Evolutionary conservation across 2,797 vertebrate genomes (phyloP).

Genomic region (Sebastes miniatus): DNA sequence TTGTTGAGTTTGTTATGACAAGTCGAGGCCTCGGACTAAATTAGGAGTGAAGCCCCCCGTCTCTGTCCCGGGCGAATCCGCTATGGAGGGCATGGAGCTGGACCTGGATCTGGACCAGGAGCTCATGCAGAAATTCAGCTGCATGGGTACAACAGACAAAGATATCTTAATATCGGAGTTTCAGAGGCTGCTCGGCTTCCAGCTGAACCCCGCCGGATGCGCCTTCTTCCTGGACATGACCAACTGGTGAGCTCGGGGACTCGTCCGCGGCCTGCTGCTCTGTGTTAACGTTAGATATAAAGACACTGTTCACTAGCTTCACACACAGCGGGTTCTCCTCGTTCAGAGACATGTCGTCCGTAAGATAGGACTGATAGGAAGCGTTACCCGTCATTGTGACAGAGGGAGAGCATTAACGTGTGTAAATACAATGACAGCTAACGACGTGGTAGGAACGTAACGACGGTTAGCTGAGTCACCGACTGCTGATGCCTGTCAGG

Average conservation of each 20-base stretch:
- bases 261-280: slow-evolving; percentile 54
- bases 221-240: slow-evolving; percentile 99
- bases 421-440: slow-evolving; percentile 32
- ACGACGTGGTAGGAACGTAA: slow-evolving; percentile 63
- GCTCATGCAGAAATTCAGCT: slow-evolving; percentile 99
- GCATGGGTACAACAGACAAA: slow-evolving; percentile 96
- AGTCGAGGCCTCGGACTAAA: slow-evolving; percentile 86
- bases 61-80: slow-evolving; percentile 66
- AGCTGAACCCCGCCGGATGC: slow-evolving; percentile 97
- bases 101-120: slow-evolving; percentile 90
- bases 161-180: slow-evolving; percentile 97
- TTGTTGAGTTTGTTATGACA: slow-evolving; percentile 85
- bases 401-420: slow-evolving; percentile 2
- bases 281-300: neutral
- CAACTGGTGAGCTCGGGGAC: slow-evolving; percentile 92
- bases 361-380: rapidly evolving
- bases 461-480: slow-evolving; percentile 68
- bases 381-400: neutral
- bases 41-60: slow-evolving; percentile 71
- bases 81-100: slow-evolving; percentile 95
- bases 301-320: neutral
- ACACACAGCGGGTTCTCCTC: rapidly evolving
- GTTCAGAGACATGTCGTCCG: rapidly evolving
- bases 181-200: slow-evolving; percentile 95
- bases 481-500: slow-evolving; percentile 44